A percentile compares a stretch with the other conserved stretches of the same genome.
These are phyloP conservation scores for Bergia puertoricense DNA, from an alignment of 92 coral and sea anemone species.

Conservation along the genomic window DNA sequence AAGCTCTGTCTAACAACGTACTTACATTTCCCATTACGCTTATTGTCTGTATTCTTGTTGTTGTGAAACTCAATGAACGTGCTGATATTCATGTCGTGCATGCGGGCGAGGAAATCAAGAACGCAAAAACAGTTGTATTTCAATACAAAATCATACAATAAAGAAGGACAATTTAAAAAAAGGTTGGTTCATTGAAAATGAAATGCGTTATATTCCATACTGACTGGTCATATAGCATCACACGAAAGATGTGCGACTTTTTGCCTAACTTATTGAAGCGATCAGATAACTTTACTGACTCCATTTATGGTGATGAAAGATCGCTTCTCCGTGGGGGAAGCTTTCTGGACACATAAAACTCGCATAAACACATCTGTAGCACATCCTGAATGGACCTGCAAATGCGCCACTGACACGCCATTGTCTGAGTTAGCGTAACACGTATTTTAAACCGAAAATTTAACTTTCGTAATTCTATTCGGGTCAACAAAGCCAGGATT, in stretches of 20 bases:
- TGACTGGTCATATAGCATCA: background rate
- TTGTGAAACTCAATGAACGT: background rate
- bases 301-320: constrained; percentile 10
- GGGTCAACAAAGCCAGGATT: background rate
- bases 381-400: background rate
- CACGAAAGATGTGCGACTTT: background rate
- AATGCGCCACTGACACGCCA: background rate
- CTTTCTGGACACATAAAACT: background rate
- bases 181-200: too few relatives aligned
- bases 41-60: background rate
- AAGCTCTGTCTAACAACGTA: background rate
- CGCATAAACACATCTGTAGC: background rate
- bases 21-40: background rate
- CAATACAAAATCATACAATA: background rate
- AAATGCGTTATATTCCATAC: background rate
- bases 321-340: background rate
- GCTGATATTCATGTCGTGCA: background rate
- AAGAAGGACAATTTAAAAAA: background rate
- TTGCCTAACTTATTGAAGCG: constrained; percentile 1
- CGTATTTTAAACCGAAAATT: background rate
- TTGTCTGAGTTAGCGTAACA: background rate
- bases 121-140: background rate
- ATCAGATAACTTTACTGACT: constrained; percentile 4
- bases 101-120: background rate
- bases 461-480: constrained; percentile 3